These are phyloP conservation scores for Mohoua ochrocephala DNA, from an alignment of 2,113 vertebrate genomes.

Conservation along the genomic window DNA sequence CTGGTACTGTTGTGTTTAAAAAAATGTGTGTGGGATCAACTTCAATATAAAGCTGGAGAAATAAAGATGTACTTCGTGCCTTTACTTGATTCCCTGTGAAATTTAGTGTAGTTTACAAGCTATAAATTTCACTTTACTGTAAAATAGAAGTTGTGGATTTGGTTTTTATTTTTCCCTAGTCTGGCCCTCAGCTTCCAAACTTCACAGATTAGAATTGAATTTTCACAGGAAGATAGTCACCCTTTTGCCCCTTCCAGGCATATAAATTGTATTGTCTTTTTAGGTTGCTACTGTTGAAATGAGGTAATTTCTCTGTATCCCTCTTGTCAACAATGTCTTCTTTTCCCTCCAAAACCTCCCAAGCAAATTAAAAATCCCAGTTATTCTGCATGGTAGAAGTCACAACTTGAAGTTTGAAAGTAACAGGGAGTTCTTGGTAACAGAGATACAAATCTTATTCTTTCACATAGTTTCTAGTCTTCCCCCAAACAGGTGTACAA, in stretches of 20 bases:
- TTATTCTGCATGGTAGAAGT: background rate
- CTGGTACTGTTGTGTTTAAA: background rate
- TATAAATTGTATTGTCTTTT: background rate
- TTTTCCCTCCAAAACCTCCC: background rate
- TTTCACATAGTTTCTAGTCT: background rate
- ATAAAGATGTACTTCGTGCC: background rate
- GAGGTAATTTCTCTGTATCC: background rate
- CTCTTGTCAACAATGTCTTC: background rate
- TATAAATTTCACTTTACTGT: background rate
- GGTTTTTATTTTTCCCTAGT: accelerated
- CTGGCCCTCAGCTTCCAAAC: background rate
- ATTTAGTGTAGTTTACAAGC: background rate
- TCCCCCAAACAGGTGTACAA: background rate
- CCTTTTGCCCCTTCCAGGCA: background rate
- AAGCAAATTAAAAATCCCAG: background rate
- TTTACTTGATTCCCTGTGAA: background rate
- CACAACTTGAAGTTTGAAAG: background rate
- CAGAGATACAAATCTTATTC: background rate
- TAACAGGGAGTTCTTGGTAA: background rate
- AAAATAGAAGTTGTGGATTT: background rate
- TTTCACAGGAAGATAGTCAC: background rate
- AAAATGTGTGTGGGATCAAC: background rate
- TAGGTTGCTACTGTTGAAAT: background rate
- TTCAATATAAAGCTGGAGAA: background rate
- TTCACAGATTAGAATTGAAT: background rate